These are phyloP conservation scores for Macropis europaea DNA, from an alignment of 2,888 invertebrate species.

Conservation along the genomic window DNA sequence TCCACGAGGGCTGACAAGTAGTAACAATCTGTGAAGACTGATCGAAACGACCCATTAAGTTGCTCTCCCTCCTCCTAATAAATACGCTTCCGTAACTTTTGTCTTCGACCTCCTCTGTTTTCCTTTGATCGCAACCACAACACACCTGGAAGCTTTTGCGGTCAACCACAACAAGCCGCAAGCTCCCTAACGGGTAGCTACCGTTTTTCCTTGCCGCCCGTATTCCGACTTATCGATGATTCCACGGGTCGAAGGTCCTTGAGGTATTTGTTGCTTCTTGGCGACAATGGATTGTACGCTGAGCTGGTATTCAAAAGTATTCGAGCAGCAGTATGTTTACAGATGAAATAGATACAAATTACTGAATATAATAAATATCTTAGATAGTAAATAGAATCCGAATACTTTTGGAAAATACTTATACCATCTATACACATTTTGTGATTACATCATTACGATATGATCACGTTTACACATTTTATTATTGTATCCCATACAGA, in stretches of 20 bases:
- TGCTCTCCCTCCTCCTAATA: conserved; percentile 2
- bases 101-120: background rate
- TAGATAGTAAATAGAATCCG: too few relatives aligned
- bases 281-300: background rate
- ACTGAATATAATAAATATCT: too few relatives aligned
- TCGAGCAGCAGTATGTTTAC: too few relatives aligned
- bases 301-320: too few relatives aligned
- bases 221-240: conserved; percentile 21
- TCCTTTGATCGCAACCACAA: conserved; percentile 1
- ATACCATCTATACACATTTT: too few relatives aligned
- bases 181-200: conserved; percentile 12
- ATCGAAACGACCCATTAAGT: conserved; percentile 7
- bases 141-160: conserved; percentile 1
- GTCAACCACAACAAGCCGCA: background rate
- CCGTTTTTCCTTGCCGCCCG: background rate
- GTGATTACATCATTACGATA: too few relatives aligned
- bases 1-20: background rate
- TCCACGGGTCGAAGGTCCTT: background rate
- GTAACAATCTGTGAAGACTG: background rate
- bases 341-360: too few relatives aligned
- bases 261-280: background rate
- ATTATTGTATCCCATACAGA: too few relatives aligned
- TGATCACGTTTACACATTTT: too few relatives aligned
- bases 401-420: too few relatives aligned
- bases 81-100: conserved; percentile 1